Evolutionary conservation across 2,113 vertebrate species (phyloP).

Genomic region (Sorex fumeus): DNA sequence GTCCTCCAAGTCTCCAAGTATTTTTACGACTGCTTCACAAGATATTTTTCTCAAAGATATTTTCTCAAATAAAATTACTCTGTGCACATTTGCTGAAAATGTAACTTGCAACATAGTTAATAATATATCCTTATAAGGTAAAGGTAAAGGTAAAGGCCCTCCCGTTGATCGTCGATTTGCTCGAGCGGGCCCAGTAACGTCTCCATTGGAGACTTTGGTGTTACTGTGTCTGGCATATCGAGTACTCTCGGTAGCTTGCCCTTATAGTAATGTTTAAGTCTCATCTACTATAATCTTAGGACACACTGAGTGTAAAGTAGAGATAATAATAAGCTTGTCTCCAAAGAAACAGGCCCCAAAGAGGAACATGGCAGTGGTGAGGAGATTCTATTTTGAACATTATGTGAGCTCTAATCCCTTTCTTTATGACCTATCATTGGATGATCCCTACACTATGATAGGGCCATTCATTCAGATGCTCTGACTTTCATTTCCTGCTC

Average conservation of each 20-base stretch:
- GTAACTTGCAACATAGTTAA: background rate
- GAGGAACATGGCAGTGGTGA: background rate
- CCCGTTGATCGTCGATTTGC: too few species aligned
- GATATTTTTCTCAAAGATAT: constrained; percentile 7
- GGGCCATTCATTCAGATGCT: background rate
- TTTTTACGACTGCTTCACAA: constrained; percentile 10
- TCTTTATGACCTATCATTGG: background rate
- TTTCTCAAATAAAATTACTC: background rate
- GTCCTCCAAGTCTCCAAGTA: background rate
- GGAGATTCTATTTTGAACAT: background rate
- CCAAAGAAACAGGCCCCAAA: background rate
- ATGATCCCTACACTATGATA: background rate
- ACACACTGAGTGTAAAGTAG: background rate
- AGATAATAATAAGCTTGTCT: background rate
- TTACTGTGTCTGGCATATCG: too few species aligned
- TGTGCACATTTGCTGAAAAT: background rate
- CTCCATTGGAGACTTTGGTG: too few species aligned
- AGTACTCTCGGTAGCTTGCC: too few species aligned
- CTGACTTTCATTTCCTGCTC: background rate
- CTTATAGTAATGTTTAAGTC: background rate
- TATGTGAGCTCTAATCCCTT: background rate
- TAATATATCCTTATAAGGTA: background rate
- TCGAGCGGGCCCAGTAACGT: too few species aligned
- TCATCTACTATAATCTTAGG: constrained; percentile 5
- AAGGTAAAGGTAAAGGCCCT: too few species aligned